Conservation (phyloP, 2,888 invertebrate species). For the Lepeophtheirus nordmannii region DNA sequence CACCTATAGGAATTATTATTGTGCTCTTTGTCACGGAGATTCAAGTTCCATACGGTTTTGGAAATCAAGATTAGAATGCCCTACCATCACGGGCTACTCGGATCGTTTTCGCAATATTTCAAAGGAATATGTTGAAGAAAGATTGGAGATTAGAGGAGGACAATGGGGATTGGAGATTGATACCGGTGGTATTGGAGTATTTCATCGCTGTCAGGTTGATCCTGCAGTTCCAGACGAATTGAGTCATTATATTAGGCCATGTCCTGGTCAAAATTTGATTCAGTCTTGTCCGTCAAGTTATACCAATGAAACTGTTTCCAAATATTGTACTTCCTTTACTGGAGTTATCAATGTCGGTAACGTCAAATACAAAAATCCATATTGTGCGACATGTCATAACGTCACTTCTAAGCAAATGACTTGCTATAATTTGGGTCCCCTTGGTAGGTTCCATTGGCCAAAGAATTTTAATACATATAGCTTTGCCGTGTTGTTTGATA, state of each 20-base stretch:
- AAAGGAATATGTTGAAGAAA: constrained; percentile 26
- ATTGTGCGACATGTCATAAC: constrained; percentile 39
- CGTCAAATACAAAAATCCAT: constrained; percentile 35
- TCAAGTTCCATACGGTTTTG: constrained; percentile 32
- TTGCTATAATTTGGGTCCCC: constrained; percentile 30
- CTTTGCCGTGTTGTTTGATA: constrained; percentile 37
- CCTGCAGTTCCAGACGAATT: constrained; percentile 34
- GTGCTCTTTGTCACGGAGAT: constrained; percentile 37
- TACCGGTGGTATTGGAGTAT: constrained; percentile 29
- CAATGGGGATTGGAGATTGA: constrained; percentile 33
- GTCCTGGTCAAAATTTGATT: constrained; percentile 29
- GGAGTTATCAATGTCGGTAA: constrained; percentile 33
- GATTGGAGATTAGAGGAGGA: constrained; percentile 29
- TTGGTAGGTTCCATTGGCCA: constrained; percentile 29
- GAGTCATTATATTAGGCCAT: constrained; percentile 34
- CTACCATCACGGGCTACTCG: constrained; percentile 28
- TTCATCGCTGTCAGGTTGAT: constrained; percentile 35
- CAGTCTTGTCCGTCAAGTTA: constrained; percentile 9
- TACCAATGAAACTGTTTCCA: constrained; percentile 31
- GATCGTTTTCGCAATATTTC: constrained; percentile 25
- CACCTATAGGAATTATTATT: constrained; percentile 35
- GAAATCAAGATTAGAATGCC: constrained; percentile 36
- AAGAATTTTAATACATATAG: constrained; percentile 34
- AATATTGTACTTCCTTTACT: constrained; percentile 36
- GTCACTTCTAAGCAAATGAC: constrained; percentile 32